Percentiles rank a stretch among this genome's conserved stretches.
Conservation (phyloP, 2,797 vertebrate genomes). For the Pantherophis alleghaniensis region DNA sequence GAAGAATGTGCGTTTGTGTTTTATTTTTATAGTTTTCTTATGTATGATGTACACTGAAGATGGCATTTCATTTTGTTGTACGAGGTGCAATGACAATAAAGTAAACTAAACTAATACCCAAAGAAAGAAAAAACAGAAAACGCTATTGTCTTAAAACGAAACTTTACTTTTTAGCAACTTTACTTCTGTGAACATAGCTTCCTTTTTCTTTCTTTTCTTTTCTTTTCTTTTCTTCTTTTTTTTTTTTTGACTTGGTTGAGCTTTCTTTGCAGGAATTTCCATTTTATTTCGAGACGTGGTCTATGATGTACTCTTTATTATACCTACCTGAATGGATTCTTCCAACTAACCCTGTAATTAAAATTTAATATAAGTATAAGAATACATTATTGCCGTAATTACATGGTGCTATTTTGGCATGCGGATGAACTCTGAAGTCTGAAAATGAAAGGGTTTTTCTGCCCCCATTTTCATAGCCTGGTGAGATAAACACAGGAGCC, state of each 20-base stretch:
- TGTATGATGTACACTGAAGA: no score
- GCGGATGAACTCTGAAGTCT: constrained; percentile 24
- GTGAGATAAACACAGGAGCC: constrained; percentile 14
- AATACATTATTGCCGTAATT: constrained; percentile 45
- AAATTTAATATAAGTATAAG: constrained; percentile 40
- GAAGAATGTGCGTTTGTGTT: no score
- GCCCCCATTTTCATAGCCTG: constrained; percentile 12
- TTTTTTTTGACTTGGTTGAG: constrained; percentile 23
- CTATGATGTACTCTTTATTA: constrained; percentile 28
- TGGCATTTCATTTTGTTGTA: no score
- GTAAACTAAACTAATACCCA: neutral
- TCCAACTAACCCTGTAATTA: constrained; percentile 48
- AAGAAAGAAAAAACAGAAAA: neutral
- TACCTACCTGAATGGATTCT: constrained; percentile 22
- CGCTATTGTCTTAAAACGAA: neutral
- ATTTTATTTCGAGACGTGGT: neutral
- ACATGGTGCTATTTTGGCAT: constrained; percentile 26
- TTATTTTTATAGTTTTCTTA: no score
- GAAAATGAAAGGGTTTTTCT: constrained; percentile 7
- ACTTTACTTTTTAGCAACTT: constrained; percentile 8
- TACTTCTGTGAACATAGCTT: constrained; percentile 26
- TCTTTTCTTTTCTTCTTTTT: neutral
- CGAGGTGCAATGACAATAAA: no score
- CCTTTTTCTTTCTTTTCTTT: neutral
- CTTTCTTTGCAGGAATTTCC: neutral